Conservation (phyloP, 2,113 vertebrate species). For the Hepsetus odoe region DNA sequence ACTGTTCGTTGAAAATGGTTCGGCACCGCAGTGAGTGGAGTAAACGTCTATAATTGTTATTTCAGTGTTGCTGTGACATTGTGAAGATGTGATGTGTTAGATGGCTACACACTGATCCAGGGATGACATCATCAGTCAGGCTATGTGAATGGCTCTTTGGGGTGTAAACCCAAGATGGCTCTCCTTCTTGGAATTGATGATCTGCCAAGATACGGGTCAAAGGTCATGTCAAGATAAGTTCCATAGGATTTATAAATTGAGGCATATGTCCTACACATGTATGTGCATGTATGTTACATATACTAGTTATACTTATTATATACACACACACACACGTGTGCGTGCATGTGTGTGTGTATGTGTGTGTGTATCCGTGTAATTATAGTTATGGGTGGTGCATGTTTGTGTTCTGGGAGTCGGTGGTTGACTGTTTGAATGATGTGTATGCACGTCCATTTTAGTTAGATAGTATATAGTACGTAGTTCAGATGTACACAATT, state of each 20-base stretch:
- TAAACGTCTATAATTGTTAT: conserved; percentile 26
- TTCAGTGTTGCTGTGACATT: conserved; percentile 5
- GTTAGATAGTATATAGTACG: no score
- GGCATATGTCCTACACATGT: no score
- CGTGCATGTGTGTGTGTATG: no score
- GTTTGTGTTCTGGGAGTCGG: background rate
- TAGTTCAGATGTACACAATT: no score
- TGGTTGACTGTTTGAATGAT: background rate
- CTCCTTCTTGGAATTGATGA: conserved; percentile 30
- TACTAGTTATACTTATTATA: no score
- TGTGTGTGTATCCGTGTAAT: background rate
- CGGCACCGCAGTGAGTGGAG: background rate
- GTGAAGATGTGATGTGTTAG: conserved; percentile 7
- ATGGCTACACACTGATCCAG: conserved; percentile 27
- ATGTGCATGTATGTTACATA: no score
- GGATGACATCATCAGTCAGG: conserved; percentile 41
- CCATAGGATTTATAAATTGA: no score
- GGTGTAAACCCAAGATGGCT: conserved; percentile 18
- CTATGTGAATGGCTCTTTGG: background rate
- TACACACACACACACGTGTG: no score
- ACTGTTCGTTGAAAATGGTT: background rate
- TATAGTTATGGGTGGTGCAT: conserved; percentile 4
- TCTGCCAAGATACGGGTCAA: conserved; percentile 30
- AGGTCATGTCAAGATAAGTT: no score
- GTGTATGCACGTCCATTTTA: background rate